These are phyloP conservation scores for Aix galericulata DNA, from an alignment of 2,113 vertebrate genomes.

Conservation along the genomic window DNA sequence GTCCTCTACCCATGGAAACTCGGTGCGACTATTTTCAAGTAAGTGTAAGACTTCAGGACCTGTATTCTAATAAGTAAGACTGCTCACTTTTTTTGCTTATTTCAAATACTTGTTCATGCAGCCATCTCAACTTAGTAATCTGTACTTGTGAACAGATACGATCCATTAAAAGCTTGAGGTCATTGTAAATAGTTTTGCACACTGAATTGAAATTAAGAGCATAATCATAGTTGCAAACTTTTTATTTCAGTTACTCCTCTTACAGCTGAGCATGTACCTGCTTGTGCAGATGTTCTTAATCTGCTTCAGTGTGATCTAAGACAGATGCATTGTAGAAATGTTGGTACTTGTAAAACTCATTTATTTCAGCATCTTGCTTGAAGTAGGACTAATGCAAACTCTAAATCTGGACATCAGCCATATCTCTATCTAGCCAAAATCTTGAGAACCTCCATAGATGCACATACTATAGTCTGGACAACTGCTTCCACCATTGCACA, in stretches of 20 bases:
- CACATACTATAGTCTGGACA: background rate
- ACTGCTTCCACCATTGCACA: background rate
- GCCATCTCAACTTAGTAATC: background rate
- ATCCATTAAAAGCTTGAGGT: background rate
- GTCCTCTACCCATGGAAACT: slow-evolving; percentile 82
- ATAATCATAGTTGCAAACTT: background rate
- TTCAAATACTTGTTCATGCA: background rate
- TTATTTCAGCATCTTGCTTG: background rate
- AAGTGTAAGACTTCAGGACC: slow-evolving; percentile 15
- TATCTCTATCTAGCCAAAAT: background rate
- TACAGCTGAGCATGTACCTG: background rate
- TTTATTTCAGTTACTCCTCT: background rate
- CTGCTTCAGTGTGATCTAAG: background rate
- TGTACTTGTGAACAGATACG: background rate
- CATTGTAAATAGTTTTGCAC: background rate
- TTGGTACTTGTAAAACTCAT: background rate
- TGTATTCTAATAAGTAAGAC: background rate
- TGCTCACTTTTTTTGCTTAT: background rate
- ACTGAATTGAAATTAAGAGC: background rate
- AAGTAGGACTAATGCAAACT: background rate
- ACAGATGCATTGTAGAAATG: background rate
- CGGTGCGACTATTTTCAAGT: slow-evolving; percentile 91
- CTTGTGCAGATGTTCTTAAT: background rate
- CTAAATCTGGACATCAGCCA: background rate
- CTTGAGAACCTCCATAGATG: background rate